Evolutionary conservation across 2,888 invertebrate species (phyloP).

Genomic region (Stratiomys singularior): DNA sequence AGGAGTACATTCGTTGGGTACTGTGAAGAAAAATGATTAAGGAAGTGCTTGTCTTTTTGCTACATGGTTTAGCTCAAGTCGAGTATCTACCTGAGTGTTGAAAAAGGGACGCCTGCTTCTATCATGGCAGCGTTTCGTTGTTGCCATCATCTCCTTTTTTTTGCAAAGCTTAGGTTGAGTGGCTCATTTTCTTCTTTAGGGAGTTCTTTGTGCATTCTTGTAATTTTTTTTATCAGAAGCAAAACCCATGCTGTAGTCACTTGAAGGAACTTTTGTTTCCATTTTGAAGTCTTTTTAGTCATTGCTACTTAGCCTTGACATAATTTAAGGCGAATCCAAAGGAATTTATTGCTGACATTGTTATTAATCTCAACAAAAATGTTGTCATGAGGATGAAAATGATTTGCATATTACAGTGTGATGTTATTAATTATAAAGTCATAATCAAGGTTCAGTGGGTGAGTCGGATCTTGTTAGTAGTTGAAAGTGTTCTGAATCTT

Average conservation of each 20-base stretch:
- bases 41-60: conserved; percentile 37
- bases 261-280: conserved; percentile 17
- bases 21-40: conserved; percentile 40
- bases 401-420: background rate
- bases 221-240: conserved; percentile 17
- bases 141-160: background rate
- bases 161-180: background rate
- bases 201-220: conserved; percentile 19
- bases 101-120: background rate
- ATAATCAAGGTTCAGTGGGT: conserved; percentile 29
- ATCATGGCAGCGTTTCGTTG: background rate
- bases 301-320: conserved; percentile 38
- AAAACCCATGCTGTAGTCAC: conserved; percentile 4
- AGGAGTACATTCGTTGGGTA: conserved; percentile 36
- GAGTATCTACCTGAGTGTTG: no score
- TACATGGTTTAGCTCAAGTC: background rate
- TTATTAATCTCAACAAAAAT: conserved; percentile 25
- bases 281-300: conserved; percentile 2
- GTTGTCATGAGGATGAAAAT: background rate
- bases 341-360: conserved; percentile 37
- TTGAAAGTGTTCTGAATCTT: background rate
- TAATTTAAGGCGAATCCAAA: background rate
- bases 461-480: conserved; percentile 21
- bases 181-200: background rate
- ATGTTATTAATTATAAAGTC: conserved; percentile 6